Percentiles rank a stretch among this genome's conserved stretches.
Evolutionary conservation across 2,797 vertebrate species (phyloP).

Genomic region (Melanotaenia nigrans): DNA sequence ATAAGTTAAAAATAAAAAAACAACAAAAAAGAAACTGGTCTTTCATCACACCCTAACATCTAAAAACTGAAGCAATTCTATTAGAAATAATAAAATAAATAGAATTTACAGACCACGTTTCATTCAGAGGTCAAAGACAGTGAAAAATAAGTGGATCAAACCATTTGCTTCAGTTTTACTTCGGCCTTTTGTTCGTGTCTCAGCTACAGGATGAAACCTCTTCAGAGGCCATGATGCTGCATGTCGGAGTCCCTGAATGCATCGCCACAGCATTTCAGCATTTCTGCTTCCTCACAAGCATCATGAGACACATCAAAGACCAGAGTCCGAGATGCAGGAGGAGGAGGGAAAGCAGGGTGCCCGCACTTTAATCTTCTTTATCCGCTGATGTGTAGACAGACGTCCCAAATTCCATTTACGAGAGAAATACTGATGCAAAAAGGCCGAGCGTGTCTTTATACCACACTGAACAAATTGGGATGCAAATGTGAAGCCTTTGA

Average conservation of each 20-base stretch:
- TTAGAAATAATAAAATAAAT: too few species aligned
- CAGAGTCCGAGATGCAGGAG: constrained; percentile 79
- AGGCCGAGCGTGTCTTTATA: constrained; percentile 78
- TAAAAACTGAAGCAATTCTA: too few species aligned
- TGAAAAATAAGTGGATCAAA: too few species aligned
- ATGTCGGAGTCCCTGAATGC: constrained; percentile 10
- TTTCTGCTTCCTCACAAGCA: constrained; percentile 65
- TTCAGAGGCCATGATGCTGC: constrained; percentile 7
- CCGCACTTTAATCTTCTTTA: constrained; percentile 91
- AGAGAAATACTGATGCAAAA: constrained; percentile 85
- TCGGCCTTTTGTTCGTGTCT: constrained; percentile 16
- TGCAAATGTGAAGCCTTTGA: constrained; percentile 81
- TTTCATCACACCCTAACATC: too few species aligned
- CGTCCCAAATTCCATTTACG: constrained; percentile 85
- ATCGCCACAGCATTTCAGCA: constrained; percentile 33
- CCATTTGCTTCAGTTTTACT: not conserved
- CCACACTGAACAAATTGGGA: constrained; percentile 75
- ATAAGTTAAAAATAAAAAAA: too few species aligned
- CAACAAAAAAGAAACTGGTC: too few species aligned
- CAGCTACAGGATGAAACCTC: constrained; percentile 6
- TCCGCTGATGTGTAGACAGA: constrained; percentile 78
- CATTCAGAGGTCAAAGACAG: too few species aligned
- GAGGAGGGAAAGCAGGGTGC: constrained; percentile 73
- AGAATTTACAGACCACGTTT: too few species aligned
- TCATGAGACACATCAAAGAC: constrained; percentile 91